Percentiles rank a stretch among this genome's conserved stretches.
Conservation (phyloP, 30 jellyfish, hydroid and myxozoan genomes). For the Aurelia sp. region DNA sequence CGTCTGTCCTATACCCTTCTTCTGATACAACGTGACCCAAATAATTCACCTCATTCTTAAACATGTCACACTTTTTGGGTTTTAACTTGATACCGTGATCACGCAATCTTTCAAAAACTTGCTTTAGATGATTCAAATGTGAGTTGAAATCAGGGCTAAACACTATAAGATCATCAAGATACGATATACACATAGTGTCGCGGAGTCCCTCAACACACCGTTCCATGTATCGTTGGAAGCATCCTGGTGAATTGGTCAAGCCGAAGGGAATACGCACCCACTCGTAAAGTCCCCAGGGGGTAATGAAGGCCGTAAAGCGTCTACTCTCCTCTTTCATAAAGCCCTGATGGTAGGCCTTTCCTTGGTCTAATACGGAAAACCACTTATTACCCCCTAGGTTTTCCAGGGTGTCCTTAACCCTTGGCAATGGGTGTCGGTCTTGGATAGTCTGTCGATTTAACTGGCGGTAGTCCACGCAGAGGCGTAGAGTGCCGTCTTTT, state of each 20-base stretch:
- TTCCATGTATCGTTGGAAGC: constrained; percentile 27
- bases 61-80: neutral
- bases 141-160: constrained; percentile 3
- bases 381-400: too few relatives aligned
- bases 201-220: constrained; percentile 35
- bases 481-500: too few relatives aligned
- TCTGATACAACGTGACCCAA: constrained; percentile 24
- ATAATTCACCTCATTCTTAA: constrained; percentile 10
- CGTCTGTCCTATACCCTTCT: constrained; percentile 18
- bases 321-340: too few relatives aligned
- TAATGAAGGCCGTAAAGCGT: too few relatives aligned
- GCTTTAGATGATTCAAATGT: neutral
- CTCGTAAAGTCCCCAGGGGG: too few relatives aligned
- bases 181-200: constrained; percentile 6
- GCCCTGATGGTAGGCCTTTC: too few relatives aligned
- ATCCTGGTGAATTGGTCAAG: constrained; percentile 10
- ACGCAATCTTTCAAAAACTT: constrained; percentile 5
- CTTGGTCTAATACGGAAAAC: too few relatives aligned
- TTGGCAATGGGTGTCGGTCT: too few relatives aligned
- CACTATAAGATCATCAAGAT: constrained; percentile 19
- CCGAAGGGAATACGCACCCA: neutral
- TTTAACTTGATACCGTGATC: neutral
- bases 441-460: too few relatives aligned
- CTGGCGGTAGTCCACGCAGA: too few relatives aligned
- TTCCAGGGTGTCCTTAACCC: too few relatives aligned